A percentile compares a stretch with the other conserved stretches of the same genome.
These are phyloP conservation scores for Caenorhabditis sp. DNA, from an alignment of 2,888 invertebrate species.

Conservation along the genomic window DNA sequence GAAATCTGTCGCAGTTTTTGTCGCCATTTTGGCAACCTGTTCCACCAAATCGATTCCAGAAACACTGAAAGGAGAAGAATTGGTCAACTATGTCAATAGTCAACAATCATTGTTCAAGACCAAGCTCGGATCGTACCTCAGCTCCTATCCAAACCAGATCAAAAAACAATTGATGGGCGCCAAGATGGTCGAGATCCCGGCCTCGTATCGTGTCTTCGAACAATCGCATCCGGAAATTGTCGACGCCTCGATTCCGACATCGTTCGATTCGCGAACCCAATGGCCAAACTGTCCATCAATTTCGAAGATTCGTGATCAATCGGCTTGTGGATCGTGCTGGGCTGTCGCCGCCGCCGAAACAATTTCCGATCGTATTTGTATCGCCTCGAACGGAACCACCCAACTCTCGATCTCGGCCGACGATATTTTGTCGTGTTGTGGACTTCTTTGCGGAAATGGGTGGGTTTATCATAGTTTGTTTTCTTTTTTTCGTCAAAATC, in stretches of 20 bases:
- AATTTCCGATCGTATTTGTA: constrained; percentile 74
- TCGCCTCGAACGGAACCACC: constrained; percentile 70
- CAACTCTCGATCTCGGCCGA: constrained; percentile 72
- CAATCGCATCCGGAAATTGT: constrained; percentile 39
- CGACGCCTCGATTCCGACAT: constrained; percentile 45
- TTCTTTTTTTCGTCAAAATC: too few relatives aligned
- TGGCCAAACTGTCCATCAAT: constrained; percentile 54
- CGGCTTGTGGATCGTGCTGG: constrained; percentile 80
- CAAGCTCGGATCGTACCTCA: constrained; percentile 41
- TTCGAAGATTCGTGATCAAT: constrained; percentile 73
- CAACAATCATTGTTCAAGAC: constrained; percentile 44
- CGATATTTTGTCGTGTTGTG: constrained; percentile 72
- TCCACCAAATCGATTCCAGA: constrained; percentile 27
- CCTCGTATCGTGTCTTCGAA: constrained; percentile 42
- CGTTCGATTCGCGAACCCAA: constrained; percentile 51
- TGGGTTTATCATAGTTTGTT: neutral
- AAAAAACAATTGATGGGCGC: constrained; percentile 52
- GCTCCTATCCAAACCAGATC: constrained; percentile 35
- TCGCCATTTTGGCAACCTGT: constrained; percentile 25
- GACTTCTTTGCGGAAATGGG: constrained; percentile 72
- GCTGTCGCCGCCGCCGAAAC: constrained; percentile 74
- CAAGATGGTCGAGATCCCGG: constrained; percentile 49
- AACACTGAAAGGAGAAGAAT: constrained; percentile 46
- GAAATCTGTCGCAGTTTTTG: constrained; percentile 29
- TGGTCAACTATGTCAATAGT: constrained; percentile 54